Conservation (phyloP, 2,113 vertebrate species). For the Sinocyclocheilus maitianheensis region DNA sequence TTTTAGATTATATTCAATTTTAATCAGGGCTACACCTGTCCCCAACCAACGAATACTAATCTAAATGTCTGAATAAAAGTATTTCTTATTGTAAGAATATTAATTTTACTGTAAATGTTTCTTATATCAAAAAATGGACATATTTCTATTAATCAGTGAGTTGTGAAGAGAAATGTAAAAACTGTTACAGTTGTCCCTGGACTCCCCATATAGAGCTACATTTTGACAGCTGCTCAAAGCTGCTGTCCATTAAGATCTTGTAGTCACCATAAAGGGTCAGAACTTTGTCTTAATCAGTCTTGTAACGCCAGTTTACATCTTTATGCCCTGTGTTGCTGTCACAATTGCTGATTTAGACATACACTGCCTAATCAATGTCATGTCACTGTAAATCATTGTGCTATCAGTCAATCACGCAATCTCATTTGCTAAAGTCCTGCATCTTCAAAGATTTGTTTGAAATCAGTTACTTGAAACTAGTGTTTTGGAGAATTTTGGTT, state of each 20-base stretch:
- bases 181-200: not conserved
- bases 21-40: not conserved
- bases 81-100: not conserved
- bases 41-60: not conserved
- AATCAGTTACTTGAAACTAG: not conserved
- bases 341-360: not conserved
- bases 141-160: not conserved
- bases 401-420: no score
- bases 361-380: not conserved
- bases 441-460: not conserved
- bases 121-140: no score
- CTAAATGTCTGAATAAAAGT: not conserved
- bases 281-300: not conserved
- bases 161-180: not conserved
- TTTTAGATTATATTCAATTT: not conserved
- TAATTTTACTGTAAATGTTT: not conserved
- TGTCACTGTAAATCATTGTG: not conserved
- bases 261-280: not conserved
- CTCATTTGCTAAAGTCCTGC: not conserved
- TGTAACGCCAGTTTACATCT: not conserved
- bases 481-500: not conserved
- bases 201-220: not conserved
- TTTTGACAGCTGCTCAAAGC: conserved; percentile 19
- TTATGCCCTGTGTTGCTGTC: not conserved
- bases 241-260: conserved; percentile 13